Conservation (phyloP, 2,888 invertebrate species). For the Cyclophora punctaria region DNA sequence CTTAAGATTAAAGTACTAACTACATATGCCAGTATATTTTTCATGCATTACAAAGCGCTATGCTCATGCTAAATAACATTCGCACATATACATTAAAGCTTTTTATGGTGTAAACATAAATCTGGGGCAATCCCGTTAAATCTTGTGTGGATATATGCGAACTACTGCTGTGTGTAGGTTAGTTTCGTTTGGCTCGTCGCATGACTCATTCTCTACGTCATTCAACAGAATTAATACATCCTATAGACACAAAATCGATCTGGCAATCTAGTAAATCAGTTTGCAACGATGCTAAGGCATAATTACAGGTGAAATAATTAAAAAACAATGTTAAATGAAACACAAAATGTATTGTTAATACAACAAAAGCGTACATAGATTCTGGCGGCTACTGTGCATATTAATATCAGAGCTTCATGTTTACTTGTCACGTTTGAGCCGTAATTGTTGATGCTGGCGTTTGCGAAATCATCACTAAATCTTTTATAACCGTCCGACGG, state of each 20-base stretch:
- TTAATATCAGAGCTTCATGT: conserved; percentile 58
- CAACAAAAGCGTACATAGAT: conserved; percentile 59
- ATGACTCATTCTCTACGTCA: conserved; percentile 60
- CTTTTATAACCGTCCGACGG: conserved; percentile 78
- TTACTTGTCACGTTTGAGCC: conserved; percentile 78
- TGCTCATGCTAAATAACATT: conserved; percentile 18
- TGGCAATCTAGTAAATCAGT: conserved; percentile 18
- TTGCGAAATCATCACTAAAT: conserved; percentile 77
- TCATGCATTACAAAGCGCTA: conserved; percentile 18
- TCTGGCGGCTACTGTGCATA: conserved; percentile 66
- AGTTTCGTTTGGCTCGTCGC: conserved; percentile 27
- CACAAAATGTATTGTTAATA: conserved; percentile 65
- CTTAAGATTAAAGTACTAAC: too few species aligned
- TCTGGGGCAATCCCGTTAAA: conserved; percentile 21
- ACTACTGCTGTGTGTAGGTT: conserved; percentile 20
- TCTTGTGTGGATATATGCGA: too few species aligned
- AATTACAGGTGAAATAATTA: conserved; percentile 45
- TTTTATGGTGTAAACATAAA: conserved; percentile 19
- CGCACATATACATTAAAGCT: conserved; percentile 3
- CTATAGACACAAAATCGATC: conserved; percentile 34
- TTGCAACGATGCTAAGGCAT: conserved; percentile 29
- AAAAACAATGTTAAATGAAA: conserved; percentile 61
- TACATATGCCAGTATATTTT: too few species aligned
- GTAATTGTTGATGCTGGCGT: conserved; percentile 75
- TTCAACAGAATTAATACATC: conserved; percentile 30